Percentiles rank a stretch among this genome's conserved stretches.
These are phyloP conservation scores for Nomada fabriciana DNA, from an alignment of 2,888 invertebrate genomes.

Conservation along the genomic window DNA sequence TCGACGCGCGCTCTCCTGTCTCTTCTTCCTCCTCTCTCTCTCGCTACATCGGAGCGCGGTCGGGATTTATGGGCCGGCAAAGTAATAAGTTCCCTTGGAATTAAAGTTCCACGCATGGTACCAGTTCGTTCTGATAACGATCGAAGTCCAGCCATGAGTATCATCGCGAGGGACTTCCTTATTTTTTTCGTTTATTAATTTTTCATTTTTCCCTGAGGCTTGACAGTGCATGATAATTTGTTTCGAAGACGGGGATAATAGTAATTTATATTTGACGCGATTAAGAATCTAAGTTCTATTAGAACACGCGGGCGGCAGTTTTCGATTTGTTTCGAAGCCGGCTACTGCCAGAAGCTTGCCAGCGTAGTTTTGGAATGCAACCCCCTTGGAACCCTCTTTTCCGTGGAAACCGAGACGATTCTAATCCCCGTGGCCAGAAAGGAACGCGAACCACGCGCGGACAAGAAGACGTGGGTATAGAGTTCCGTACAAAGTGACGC, in stretches of 20 bases:
- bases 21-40: background rate
- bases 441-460: constrained; percentile 42
- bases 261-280: too few relatives aligned
- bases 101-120: constrained; percentile 52
- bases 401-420: constrained; percentile 51
- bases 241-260: too few relatives aligned
- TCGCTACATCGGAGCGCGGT: background rate
- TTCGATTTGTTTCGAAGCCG: constrained; percentile 13
- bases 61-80: constrained; percentile 38
- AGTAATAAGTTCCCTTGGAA: constrained; percentile 54
- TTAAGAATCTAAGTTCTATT: too few relatives aligned
- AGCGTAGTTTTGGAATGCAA: background rate
- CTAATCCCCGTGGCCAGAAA: constrained; percentile 53
- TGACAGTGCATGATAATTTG: too few relatives aligned
- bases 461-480: constrained; percentile 33
- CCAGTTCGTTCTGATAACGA: constrained; percentile 49
- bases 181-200: background rate
- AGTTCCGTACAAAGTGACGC: constrained; percentile 28
- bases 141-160: constrained; percentile 16
- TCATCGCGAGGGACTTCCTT: constrained; percentile 8
- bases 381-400: constrained; percentile 5
- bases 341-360: background rate
- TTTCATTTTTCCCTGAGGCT: background rate
- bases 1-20: constrained; percentile 54
- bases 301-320: too few relatives aligned